phyloP scores from a whole-genome alignment of 2,888 invertebrate genomes.

The Cryptosula pallasiana region DNA sequence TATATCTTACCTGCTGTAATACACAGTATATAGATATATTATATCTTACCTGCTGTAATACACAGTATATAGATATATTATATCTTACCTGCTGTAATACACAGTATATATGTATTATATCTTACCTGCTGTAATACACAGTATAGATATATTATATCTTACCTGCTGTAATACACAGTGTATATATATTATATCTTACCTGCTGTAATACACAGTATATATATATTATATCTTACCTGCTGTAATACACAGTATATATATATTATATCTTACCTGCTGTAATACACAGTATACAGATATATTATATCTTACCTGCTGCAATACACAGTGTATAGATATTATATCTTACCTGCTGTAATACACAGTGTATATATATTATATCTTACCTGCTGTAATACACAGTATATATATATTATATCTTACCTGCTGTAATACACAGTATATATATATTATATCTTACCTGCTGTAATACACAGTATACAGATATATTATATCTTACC shows the following conservation, averaged over 20 bases:
- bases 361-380: too few relatives aligned
- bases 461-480: slow-evolving; percentile 38
- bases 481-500: too few relatives aligned
- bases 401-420: slow-evolving; percentile 32
- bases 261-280: slow-evolving; percentile 52
- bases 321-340: slow-evolving; percentile 22
- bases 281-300: slow-evolving; percentile 25
- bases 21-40: slow-evolving; percentile 3
- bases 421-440: slow-evolving; percentile 43
- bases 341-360: slow-evolving; percentile 49
- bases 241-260: slow-evolving; percentile 31
- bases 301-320: slow-evolving; percentile 52
- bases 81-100: slow-evolving; percentile 48
- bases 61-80: slow-evolving; percentile 2
- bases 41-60: slow-evolving; percentile 49
- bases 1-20: slow-evolving; percentile 50
- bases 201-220: slow-evolving; percentile 36
- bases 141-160: too few relatives aligned
- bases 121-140: too few relatives aligned
- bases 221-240: slow-evolving; percentile 53
- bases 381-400: slow-evolving; percentile 46
- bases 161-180: slow-evolving; percentile 41
- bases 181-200: slow-evolving; percentile 45
- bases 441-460: slow-evolving; percentile 42
- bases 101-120: too few relatives aligned